These are phyloP conservation scores for Timandra comae DNA, from an alignment of 2,888 invertebrate species.

Conservation along the genomic window DNA sequence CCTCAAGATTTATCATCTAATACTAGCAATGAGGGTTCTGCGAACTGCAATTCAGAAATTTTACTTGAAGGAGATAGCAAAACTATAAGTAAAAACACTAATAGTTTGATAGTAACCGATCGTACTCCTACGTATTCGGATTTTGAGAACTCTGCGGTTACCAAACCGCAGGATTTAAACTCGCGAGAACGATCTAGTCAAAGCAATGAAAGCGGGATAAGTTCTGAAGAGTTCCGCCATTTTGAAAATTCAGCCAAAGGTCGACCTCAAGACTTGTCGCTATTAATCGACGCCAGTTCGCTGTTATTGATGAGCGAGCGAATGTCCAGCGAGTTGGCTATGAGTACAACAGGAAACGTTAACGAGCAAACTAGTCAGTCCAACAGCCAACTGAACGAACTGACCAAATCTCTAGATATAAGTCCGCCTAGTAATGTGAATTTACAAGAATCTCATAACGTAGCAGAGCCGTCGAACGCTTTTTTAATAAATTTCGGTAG, in stretches of 20 bases:
- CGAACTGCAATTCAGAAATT: constrained; percentile 36
- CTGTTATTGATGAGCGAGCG: constrained; percentile 48
- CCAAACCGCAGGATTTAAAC: constrained; percentile 47
- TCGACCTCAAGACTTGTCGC: constrained; percentile 56
- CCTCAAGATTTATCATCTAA: constrained; percentile 45
- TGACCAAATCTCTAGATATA: constrained; percentile 33
- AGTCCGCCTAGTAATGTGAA: constrained; percentile 50
- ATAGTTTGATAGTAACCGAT: constrained; percentile 29
- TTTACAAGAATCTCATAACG: constrained; percentile 60
- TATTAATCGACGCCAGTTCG: constrained; percentile 49
- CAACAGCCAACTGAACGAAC: constrained; percentile 26
- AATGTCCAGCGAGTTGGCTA: constrained; percentile 37
- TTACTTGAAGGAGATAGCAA: constrained; percentile 42
- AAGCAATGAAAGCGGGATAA: constrained; percentile 42
- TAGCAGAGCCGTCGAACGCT: constrained; percentile 34
- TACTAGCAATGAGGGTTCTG: constrained; percentile 22
- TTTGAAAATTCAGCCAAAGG: constrained; percentile 48
- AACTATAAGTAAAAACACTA: constrained; percentile 35
- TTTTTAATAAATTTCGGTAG: constrained; percentile 49
- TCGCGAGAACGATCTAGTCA: constrained; percentile 44
- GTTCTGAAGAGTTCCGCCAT: constrained; percentile 48
- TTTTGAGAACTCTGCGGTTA: constrained; percentile 47
- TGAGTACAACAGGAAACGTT: constrained; percentile 23
- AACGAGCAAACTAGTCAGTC: constrained; percentile 33
- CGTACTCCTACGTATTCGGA: constrained; percentile 48